Percentiles rank a stretch among this genome's conserved stretches.
Evolutionary conservation across 2,113 vertebrate genomes (phyloP).

Genomic region (Nannobrachium achirus): DNA sequence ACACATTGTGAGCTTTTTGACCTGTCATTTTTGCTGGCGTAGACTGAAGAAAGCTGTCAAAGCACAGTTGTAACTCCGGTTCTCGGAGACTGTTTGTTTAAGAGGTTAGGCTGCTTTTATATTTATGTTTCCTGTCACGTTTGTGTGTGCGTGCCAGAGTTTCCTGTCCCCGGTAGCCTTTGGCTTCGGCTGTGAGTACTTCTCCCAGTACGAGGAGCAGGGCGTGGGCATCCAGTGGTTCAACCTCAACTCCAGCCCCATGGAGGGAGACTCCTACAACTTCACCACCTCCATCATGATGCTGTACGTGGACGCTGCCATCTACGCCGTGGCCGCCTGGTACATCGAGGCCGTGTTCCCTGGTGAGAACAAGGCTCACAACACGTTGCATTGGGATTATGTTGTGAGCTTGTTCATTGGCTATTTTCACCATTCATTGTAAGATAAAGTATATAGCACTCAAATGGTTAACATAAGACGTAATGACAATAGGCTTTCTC

Average conservation of each 20-base stretch:
- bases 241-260: slow-evolving; percentile 80
- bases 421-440: no score
- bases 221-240: slow-evolving; percentile 90
- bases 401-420: background rate
- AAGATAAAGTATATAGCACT: background rate
- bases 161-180: slow-evolving; percentile 93
- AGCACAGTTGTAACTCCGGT: no score
- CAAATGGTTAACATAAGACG: no score
- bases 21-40: no score
- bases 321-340: slow-evolving; percentile 86
- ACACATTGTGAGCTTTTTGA: no score
- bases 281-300: slow-evolving; percentile 80
- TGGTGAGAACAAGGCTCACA: slow-evolving; percentile 70
- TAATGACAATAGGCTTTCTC: no score
- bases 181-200: slow-evolving; percentile 91
- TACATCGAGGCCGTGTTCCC: slow-evolving; percentile 91
- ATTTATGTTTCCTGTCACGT: no score
- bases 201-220: slow-evolving; percentile 91
- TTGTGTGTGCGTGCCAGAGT: slow-evolving; percentile 74
- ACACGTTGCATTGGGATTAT: background rate
- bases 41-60: no score
- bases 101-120: no score
- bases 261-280: slow-evolving; percentile 85
- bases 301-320: slow-evolving; percentile 84
- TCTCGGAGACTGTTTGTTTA: no score